Evolutionary conservation across 2,113 vertebrate species (phyloP), one percentile per base, ranked within the genome.

Genomic region (Telmatochromis sp.): DNA sequence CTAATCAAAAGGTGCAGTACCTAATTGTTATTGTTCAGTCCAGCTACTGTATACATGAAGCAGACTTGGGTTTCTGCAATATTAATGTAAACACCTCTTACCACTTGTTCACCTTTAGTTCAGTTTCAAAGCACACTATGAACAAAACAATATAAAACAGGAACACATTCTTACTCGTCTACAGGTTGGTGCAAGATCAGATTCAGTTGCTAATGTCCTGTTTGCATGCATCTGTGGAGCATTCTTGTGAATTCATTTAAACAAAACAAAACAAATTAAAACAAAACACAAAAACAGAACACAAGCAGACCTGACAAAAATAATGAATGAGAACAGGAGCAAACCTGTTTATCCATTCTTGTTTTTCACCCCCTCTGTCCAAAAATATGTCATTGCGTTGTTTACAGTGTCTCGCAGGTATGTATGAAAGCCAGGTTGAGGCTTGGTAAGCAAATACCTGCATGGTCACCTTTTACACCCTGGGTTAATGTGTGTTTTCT

Each of bases 391-490:
- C 83, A 82, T 79, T 63, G 33, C 42, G 10, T 50, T 89, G 65
- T 82, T 89, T 50, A 40, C 84, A 35, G 35, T 82, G 53, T 82
- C 47, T 83, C 75, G 54, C 47, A 40, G 80, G 60, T 79, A 79
- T 81, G 60, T 81, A 68, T 54, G 84, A 89, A 83, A 54, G 42
- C 81, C 85, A 85, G 79, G 55, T 79, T 82, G 84, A 55, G 19
- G 80, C 65, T 89, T 47, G 82, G 71, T 86, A 65, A 82, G 78
- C 40, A 89, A 91, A 93, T 89, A 92, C 89, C 86, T 81, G 85
- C 88, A 89, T 82, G 88, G 87, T 90, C 90, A 93, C 89, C 87
- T 88, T 87, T 94, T 87, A 86, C 91, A 91, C 82, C 37, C 60
- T 75, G 55, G 54, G 57, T 83, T 86, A 79, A 86, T 78, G 85